Conservation (phyloP, 2,888 invertebrate genomes). For the Agonopterix subpropinquella region DNA sequence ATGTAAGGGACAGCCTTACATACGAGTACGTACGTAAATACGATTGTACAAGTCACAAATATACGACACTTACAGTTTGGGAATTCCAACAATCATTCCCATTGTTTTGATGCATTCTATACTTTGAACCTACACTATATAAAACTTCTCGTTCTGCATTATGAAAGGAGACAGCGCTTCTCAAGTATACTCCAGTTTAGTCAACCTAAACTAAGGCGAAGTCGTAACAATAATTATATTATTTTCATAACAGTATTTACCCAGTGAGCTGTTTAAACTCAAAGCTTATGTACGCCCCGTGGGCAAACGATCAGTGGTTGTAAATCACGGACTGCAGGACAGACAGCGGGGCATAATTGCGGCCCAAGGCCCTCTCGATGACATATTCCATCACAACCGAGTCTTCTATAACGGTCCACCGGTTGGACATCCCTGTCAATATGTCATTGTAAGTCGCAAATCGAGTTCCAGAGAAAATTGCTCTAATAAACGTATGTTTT, state of each 20-base stretch:
- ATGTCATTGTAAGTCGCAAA: conserved; percentile 60
- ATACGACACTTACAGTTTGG: too few species aligned
- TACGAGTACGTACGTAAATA: too few species aligned
- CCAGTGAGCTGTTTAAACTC: conserved; percentile 30
- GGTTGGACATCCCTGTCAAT: conserved; percentile 40
- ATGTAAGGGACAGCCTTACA: too few species aligned
- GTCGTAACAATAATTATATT: conserved; percentile 17
- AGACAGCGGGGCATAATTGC: conserved; percentile 50
- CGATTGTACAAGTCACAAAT: too few species aligned
- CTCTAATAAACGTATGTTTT: conserved; percentile 46
- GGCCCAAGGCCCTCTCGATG: conserved; percentile 50
- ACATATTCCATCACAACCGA: conserved; percentile 64
- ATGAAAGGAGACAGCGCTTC: too few species aligned
- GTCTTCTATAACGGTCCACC: conserved; percentile 33
- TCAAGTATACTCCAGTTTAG: too few species aligned
- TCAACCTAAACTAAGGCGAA: too few species aligned
- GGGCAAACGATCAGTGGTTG: conserved; percentile 46
- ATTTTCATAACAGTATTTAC: conserved; percentile 24
- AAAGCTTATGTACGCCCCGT: conserved; percentile 46
- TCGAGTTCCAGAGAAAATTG: conserved; percentile 61
- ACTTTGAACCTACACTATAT: too few species aligned
- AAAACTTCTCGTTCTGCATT: too few species aligned
- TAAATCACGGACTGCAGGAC: conserved; percentile 53
- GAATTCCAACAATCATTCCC: too few species aligned
- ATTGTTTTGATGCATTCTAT: too few species aligned